phyloP scores from a whole-genome alignment of 1,140 invertebrate genomes.

The Calycopis cecrops region DNA sequence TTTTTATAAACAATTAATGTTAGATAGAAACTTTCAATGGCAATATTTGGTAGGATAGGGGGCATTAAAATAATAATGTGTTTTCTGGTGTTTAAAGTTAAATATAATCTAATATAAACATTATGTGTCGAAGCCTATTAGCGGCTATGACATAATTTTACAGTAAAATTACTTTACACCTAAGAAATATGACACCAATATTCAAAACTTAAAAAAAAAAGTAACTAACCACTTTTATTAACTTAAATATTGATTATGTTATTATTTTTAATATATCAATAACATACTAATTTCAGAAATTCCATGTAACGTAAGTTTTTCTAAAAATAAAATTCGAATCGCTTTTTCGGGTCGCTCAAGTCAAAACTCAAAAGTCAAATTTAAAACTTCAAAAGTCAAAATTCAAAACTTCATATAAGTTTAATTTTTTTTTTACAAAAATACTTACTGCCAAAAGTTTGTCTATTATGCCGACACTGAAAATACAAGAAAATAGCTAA shows the following conservation, averaged over 20 bases:
- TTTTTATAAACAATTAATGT: background rate
- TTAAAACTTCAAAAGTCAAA: too few relatives aligned
- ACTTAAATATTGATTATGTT: background rate
- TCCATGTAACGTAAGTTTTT: slow-evolving; percentile 1
- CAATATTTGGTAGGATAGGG: background rate
- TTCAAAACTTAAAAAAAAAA: background rate
- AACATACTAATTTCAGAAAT: background rate
- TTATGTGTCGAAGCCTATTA: slow-evolving; percentile 45
- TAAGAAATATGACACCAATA: slow-evolving; percentile 59
- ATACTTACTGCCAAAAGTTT: too few relatives aligned
- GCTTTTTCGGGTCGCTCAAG: background rate
- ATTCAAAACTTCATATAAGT: too few relatives aligned
- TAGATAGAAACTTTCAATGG: background rate
- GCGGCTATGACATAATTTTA: slow-evolving; percentile 66
- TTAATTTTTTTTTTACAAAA: too few relatives aligned
- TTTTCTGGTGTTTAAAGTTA: too few relatives aligned
- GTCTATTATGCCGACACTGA: too few relatives aligned
- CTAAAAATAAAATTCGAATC: slow-evolving; percentile 9
- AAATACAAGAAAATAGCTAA: too few relatives aligned
- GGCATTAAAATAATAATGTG: too few relatives aligned
- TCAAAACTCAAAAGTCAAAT: too few relatives aligned
- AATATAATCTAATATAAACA: slow-evolving; percentile 18
- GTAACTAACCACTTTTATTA: background rate
- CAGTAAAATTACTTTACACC: slow-evolving; percentile 53
- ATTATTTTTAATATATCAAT: background rate